Percentiles rank a stretch among this genome's conserved stretches.
Conservation (phyloP, 2,113 vertebrate species). For the Tenrec ecaudatus region DNA sequence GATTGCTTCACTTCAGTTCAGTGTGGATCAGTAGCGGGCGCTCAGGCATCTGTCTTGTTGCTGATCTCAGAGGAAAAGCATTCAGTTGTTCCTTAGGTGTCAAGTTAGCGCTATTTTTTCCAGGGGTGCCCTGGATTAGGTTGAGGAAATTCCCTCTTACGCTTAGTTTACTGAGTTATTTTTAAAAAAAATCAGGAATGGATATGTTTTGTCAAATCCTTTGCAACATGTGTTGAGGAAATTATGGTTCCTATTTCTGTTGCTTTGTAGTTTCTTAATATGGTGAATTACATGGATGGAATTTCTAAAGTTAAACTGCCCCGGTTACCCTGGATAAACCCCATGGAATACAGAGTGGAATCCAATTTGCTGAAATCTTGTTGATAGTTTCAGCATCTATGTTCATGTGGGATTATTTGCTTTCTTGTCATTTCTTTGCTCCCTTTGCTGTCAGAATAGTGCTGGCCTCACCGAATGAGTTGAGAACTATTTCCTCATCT, state of each 20-base stretch:
- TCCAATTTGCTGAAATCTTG: conserved; percentile 30
- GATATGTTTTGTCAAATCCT: background rate
- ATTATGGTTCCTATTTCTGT: background rate
- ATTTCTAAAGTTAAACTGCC: conserved; percentile 19
- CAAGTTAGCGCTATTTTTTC: background rate
- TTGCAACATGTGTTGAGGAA: conserved; percentile 15
- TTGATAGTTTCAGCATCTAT: conserved; percentile 16
- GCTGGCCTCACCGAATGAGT: conserved; percentile 24
- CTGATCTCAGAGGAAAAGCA: background rate
- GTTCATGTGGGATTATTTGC: background rate
- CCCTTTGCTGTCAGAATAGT: background rate
- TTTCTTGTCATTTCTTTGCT: conserved; percentile 29
- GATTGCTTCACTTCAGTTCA: background rate
- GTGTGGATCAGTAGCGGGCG: background rate
- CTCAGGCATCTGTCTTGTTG: background rate
- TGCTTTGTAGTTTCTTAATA: background rate
- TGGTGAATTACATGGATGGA: background rate
- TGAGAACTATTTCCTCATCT: background rate
- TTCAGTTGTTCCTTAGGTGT: background rate
- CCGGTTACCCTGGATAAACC: conserved; percentile 13
- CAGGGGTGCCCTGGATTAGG: conserved; percentile 3
- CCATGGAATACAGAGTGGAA: background rate
- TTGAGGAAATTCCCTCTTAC: background rate
- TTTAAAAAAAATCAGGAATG: background rate
- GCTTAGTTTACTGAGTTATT: background rate